Conservation (phyloP, 2,888 invertebrate species). For the Lycia hirtaria region DNA sequence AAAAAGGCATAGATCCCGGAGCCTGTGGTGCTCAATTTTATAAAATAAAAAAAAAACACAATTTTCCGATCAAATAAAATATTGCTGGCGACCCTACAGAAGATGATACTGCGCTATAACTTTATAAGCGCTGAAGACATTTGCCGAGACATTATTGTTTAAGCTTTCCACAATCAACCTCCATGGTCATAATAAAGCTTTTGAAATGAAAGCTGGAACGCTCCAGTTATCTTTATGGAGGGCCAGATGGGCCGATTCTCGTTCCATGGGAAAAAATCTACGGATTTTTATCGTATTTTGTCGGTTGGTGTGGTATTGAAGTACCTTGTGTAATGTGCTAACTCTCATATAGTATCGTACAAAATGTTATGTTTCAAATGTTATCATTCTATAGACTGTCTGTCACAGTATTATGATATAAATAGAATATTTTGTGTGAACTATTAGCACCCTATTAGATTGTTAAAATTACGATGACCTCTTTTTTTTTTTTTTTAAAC, state of each 20-base stretch:
- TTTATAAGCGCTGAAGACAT: constrained; percentile 28
- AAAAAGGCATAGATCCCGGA: too few species aligned
- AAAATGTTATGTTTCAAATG: not conserved
- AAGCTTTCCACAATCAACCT: constrained; percentile 30
- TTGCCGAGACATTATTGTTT: constrained; percentile 32
- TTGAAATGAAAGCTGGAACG: constrained; percentile 28
- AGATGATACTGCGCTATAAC: constrained; percentile 8
- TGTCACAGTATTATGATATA: not conserved
- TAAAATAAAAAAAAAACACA: too few species aligned
- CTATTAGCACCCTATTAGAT: too few species aligned
- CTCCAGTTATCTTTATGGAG: constrained; percentile 31
- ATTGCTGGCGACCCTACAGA: constrained; percentile 3
- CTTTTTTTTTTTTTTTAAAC: too few species aligned
- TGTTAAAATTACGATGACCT: not conserved
- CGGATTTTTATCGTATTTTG: constrained; percentile 21
- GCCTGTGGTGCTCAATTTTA: too few species aligned
- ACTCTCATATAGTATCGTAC: not conserved
- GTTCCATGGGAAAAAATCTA: constrained; percentile 15
- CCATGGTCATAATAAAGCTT: constrained; percentile 29
- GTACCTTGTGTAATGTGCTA: not conserved
- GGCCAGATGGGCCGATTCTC: constrained; percentile 30
- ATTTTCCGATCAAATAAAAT: too few species aligned
- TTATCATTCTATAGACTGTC: not conserved
- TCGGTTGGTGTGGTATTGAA: not conserved
- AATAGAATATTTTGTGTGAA: not conserved